A percentile compares a stretch with the other conserved stretches of the same genome.
phyloP scores from a whole-genome alignment of 2,113 vertebrate genomes.

The Lepisosteus oculatus region DNA sequence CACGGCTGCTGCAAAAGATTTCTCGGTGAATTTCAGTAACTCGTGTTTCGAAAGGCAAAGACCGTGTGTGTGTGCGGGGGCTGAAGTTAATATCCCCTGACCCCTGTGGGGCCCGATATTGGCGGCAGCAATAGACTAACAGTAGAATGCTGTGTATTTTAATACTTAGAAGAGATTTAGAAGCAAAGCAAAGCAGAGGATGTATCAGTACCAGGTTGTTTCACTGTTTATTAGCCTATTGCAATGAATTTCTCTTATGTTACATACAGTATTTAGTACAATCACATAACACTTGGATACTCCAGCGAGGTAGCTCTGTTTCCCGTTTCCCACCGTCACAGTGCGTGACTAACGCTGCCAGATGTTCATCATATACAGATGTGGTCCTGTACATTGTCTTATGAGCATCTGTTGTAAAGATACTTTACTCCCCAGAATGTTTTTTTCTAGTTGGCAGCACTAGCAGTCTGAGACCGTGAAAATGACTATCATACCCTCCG shows the following conservation, averaged over 20 bases:
- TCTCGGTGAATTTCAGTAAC: slow-evolving; percentile 40
- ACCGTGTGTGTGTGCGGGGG: slow-evolving; percentile 55
- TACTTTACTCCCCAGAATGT: not conserved
- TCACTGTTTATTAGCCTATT: not conserved
- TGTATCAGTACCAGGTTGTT: slow-evolving; percentile 17
- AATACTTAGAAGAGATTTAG: not conserved
- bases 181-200: slow-evolving; percentile 9
- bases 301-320: no score
- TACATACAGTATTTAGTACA: no score
- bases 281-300: no score
- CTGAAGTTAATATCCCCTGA: slow-evolving; percentile 41
- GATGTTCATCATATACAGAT: not conserved
- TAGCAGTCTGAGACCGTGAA: slow-evolving; percentile 21
- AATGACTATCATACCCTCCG: slow-evolving; percentile 19
- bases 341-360: slow-evolving; percentile 2
- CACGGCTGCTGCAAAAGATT: slow-evolving; percentile 48
- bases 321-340: no score
- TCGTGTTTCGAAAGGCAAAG: slow-evolving; percentile 46
- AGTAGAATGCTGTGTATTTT: not conserved
- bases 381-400: not conserved
- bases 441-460: slow-evolving; percentile 3
- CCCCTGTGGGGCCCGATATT: slow-evolving; percentile 22
- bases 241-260: no score
- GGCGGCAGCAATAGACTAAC: no score
- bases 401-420: not conserved